These are phyloP conservation scores for Caenorhabditis zanzibari DNA, from an alignment of 2,888 invertebrate genomes.

Conservation along the genomic window DNA sequence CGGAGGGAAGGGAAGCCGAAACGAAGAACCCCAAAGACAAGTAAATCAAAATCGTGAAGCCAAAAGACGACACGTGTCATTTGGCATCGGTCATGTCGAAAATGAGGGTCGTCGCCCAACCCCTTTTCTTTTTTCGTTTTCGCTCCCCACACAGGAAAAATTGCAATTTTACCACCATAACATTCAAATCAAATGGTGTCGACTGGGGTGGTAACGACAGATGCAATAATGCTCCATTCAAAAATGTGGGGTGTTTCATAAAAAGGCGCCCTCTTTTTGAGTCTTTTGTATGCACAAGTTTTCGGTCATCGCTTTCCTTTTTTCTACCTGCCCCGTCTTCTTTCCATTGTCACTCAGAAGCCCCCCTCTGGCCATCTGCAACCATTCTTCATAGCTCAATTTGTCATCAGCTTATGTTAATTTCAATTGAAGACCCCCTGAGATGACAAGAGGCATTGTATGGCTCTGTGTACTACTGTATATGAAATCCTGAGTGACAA, in stretches of 20 bases:
- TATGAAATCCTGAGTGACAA: constrained; percentile 60
- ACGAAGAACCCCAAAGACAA: constrained; percentile 36
- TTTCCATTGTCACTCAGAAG: neutral
- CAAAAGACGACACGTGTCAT: constrained; percentile 60
- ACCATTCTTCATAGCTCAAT: constrained; percentile 26
- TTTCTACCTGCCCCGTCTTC: constrained; percentile 5
- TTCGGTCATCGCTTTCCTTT: constrained; percentile 40
- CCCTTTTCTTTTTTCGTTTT: neutral
- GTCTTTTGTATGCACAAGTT: constrained; percentile 56
- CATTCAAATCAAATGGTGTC: constrained; percentile 30
- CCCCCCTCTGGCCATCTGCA: constrained; percentile 11
- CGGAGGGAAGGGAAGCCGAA: constrained; percentile 5
- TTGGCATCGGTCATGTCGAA: constrained; percentile 55
- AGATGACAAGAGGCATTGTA: constrained; percentile 50
- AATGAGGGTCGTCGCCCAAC: constrained; percentile 16
- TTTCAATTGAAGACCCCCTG: constrained; percentile 27
- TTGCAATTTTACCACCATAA: constrained; percentile 22
- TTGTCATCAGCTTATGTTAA: constrained; percentile 61
- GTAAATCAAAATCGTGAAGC: constrained; percentile 57
- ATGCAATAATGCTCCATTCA: constrained; percentile 35
- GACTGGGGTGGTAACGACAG: neutral
- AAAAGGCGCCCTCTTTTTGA: constrained; percentile 25
- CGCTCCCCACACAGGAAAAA: neutral
- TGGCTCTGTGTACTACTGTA: constrained; percentile 20
- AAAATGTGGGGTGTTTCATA: constrained; percentile 34